Percentiles rank a stretch among this genome's conserved stretches.
phyloP scores from a whole-genome alignment of 2,797 vertebrate species.

The Eupleurogrammus muticus region DNA sequence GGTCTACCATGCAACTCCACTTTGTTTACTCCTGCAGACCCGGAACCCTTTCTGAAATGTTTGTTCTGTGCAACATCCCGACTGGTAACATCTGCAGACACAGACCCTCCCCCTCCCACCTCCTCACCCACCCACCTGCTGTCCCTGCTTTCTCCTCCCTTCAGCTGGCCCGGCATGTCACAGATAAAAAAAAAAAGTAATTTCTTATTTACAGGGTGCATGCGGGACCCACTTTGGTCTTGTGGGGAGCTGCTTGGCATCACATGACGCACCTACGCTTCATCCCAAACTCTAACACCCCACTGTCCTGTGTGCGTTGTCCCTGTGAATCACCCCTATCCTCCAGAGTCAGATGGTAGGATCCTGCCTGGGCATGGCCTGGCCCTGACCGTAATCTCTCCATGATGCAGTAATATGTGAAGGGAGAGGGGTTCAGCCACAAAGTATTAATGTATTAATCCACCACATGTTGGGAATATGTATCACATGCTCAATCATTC shows the following conservation, averaged over 20 bases:
- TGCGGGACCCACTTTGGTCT: constrained; percentile 8
- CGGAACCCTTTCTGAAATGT: constrained; percentile 42
- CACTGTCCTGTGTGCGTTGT: constrained; percentile 5
- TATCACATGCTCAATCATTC: constrained; percentile 57
- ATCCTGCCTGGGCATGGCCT: constrained; percentile 69
- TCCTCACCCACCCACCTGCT: constrained; percentile 63
- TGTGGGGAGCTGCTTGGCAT: not conserved
- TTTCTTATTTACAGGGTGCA: not conserved
- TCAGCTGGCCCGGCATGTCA: constrained; percentile 40
- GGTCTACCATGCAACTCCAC: constrained; percentile 28
- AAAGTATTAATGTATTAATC: constrained; percentile 79
- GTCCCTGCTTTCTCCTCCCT: constrained; percentile 53
- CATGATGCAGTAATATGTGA: constrained; percentile 69
- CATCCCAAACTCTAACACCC: constrained; percentile 13
- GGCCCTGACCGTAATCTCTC: constrained; percentile 79
- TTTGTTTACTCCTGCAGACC: constrained; percentile 31
- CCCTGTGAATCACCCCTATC: constrained; percentile 34
- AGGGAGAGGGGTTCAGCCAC: constrained; percentile 41
- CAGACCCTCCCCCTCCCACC: constrained; percentile 49
- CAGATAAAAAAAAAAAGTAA: constrained; percentile 5
- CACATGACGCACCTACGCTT: not conserved
- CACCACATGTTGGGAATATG: constrained; percentile 73
- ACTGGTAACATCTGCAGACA: constrained; percentile 71
- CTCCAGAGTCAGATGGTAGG: constrained; percentile 70
- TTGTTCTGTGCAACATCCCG: constrained; percentile 59